Percentiles rank a stretch among this genome's conserved stretches.
Conservation (phyloP, 2,888 invertebrate species). For the Megalurothrips usitatus region DNA sequence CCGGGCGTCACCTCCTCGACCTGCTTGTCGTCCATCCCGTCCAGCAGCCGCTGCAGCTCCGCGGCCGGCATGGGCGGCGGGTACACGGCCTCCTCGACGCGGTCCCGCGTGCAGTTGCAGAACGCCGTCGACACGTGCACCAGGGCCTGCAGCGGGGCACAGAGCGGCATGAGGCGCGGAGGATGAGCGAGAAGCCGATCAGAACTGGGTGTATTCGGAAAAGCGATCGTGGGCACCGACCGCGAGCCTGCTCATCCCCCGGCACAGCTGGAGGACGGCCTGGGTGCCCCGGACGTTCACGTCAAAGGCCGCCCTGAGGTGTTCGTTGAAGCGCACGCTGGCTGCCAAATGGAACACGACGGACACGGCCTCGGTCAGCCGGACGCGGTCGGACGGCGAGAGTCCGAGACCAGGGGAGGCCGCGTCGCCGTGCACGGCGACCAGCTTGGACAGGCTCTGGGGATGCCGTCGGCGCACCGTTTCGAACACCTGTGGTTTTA, state of each 20-base stretch:
- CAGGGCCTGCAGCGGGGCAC: conserved; percentile 52
- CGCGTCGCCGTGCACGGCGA: conserved; percentile 45
- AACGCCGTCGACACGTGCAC: conserved; percentile 82
- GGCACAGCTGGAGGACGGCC: conserved; percentile 51
- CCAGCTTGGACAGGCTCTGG: conserved; percentile 43
- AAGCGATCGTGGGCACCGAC: conserved; percentile 39
- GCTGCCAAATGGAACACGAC: conserved; percentile 58
- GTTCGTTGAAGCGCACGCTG: conserved; percentile 55
- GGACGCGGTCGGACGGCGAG: conserved; percentile 43
- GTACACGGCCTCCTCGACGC: conserved; percentile 49
- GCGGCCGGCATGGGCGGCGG: conserved; percentile 43
- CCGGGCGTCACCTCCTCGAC: neutral
- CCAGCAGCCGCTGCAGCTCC: neutral
- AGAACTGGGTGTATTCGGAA: neutral
- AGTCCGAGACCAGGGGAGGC: conserved; percentile 42
- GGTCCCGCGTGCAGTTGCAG: conserved; percentile 52
- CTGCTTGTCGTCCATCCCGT: neutral
- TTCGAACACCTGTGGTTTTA: conserved; percentile 44
- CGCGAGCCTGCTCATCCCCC: conserved; percentile 49
- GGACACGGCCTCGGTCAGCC: conserved; percentile 45
- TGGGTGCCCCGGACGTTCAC: conserved; percentile 54
- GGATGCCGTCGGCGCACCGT: conserved; percentile 41
- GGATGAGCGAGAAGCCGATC: neutral
- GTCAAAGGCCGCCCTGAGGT: conserved; percentile 50
- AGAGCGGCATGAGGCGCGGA: conserved; percentile 14